Conservation (phyloP, 2,797 vertebrate species). For the Gallinago stenura region DNA sequence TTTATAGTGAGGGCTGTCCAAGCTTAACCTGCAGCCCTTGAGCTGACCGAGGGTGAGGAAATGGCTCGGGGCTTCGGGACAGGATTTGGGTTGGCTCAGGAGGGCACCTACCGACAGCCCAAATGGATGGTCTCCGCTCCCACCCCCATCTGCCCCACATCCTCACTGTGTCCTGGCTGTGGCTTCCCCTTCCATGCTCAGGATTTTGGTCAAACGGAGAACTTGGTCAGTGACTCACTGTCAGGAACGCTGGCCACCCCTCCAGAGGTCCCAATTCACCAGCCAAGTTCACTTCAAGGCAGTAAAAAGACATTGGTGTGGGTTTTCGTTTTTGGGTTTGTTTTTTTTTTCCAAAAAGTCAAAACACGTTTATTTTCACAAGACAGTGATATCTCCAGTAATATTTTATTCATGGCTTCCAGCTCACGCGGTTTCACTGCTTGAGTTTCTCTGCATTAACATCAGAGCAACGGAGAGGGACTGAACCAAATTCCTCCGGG, state of each 20-base stretch:
- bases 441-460: neutral
- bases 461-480: neutral
- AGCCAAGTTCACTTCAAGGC: neutral
- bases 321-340: too few relatives aligned
- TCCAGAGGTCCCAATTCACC: neutral
- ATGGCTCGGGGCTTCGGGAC: accelerated
- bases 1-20: accelerated
- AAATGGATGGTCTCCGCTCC: neutral
- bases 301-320: neutral
- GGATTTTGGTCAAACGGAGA: neutral
- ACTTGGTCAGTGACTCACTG: neutral
- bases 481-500: neutral
- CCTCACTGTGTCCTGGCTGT: neutral
- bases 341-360: neutral
- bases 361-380: conserved; percentile 34
- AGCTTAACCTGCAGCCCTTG: neutral
- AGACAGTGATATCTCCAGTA: neutral
- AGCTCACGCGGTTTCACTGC: neutral
- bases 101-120: neutral
- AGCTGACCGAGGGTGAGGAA: neutral
- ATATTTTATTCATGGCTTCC: conserved; percentile 29
- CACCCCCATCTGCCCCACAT: neutral
- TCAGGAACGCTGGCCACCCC: neutral
- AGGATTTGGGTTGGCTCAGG: neutral
- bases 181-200: neutral